Evolutionary conservation across 2,113 vertebrate genomes (phyloP).

Genomic region (Acrocephalus arundinaceus): DNA sequence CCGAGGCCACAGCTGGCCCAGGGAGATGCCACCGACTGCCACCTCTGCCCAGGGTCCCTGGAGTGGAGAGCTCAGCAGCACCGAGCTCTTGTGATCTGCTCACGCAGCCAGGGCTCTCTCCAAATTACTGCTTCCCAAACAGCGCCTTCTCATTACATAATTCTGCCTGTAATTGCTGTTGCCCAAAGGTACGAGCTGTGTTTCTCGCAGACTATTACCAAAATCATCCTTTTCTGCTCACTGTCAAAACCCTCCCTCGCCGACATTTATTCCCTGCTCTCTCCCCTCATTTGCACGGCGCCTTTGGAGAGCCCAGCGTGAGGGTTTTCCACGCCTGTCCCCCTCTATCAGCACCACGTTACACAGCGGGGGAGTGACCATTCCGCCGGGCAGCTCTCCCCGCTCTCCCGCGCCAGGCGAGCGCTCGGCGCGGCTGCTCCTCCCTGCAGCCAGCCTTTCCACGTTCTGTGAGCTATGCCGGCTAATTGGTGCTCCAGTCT

Average conservation of each 20-base stretch:
- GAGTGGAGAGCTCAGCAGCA: not conserved
- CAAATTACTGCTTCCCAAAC: slow-evolving; percentile 8
- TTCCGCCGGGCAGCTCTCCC: not conserved
- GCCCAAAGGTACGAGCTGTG: slow-evolving; percentile 69
- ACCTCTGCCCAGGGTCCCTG: not conserved
- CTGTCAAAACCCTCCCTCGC: not conserved
- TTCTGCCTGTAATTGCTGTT: slow-evolving; percentile 65
- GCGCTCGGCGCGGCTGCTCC: fast-evolving
- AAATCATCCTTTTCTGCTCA: slow-evolving; percentile 60
- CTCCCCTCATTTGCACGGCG: not conserved
- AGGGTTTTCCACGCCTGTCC: not conserved
- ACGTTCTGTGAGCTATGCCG: not conserved
- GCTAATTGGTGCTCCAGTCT: not conserved
- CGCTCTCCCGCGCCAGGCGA: not conserved
- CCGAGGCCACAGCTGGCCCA: not conserved
- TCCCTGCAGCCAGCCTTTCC: not conserved
- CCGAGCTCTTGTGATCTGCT: not conserved
- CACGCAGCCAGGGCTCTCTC: not conserved
- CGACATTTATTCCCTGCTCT: not conserved
- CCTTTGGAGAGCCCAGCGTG: fast-evolving
- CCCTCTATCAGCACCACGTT: fast-evolving
- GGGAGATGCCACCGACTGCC: not conserved
- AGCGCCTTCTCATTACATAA: slow-evolving; percentile 66
- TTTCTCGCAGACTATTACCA: slow-evolving; percentile 63
- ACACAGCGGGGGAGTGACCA: fast-evolving